Evolutionary conservation across 2,113 vertebrate species (phyloP).

Genomic region (Dolichotis patagonum): DNA sequence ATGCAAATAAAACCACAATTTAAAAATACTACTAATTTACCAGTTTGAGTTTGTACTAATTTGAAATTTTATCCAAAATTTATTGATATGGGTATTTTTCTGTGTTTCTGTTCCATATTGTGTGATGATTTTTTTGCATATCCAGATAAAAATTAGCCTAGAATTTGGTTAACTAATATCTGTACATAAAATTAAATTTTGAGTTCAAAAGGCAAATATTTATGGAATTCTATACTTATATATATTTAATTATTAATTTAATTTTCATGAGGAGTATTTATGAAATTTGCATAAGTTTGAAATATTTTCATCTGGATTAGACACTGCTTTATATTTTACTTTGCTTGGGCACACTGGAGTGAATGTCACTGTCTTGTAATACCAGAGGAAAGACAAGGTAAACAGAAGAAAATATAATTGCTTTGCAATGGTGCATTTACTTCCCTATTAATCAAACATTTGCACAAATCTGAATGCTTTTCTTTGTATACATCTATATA

Average conservation of each 20-base stretch:
- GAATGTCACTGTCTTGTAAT: not conserved
- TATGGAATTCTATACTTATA: not conserved
- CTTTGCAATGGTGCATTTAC: not conserved
- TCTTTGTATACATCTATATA: not conserved
- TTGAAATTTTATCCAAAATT: slow-evolving; percentile 81
- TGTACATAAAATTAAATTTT: slow-evolving; percentile 39
- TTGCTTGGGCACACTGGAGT: not conserved
- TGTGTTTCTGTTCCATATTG: slow-evolving; percentile 74
- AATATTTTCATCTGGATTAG: not conserved
- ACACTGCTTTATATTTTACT: not conserved
- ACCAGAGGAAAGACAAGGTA: not conserved
- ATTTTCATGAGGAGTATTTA: not conserved
- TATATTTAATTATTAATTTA: not conserved
- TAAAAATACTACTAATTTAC: slow-evolving; percentile 64
- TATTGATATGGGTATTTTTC: slow-evolving; percentile 80
- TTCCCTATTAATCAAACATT: not conserved
- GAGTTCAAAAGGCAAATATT: not conserved
- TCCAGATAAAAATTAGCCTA: slow-evolving; percentile 80
- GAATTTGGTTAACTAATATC: slow-evolving; percentile 65
- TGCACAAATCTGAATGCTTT: not conserved
- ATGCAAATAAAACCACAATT: slow-evolving; percentile 66
- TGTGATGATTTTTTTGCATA: slow-evolving; percentile 70
- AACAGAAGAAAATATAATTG: not conserved
- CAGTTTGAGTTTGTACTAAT: slow-evolving; percentile 81
- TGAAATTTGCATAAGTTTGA: not conserved